A percentile compares a stretch with the other conserved stretches of the same genome.
Conservation (phyloP, 2,888 invertebrate genomes). For the Anoncus sp. region DNA sequence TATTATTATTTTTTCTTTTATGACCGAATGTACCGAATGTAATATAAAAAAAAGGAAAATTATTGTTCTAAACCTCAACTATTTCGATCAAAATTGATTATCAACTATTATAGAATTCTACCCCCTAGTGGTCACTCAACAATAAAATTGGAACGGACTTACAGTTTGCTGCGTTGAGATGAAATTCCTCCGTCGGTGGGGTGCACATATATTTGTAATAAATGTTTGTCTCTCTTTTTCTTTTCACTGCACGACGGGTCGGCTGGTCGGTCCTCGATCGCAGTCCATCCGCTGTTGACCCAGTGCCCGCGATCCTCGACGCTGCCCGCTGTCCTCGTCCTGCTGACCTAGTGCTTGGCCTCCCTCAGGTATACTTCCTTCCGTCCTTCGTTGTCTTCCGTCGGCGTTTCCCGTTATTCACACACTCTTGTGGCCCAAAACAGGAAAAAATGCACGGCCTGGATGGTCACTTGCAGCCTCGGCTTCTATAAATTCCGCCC, state of each 20-base stretch:
- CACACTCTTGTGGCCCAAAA: conserved; percentile 4
- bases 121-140: neutral
- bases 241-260: no score
- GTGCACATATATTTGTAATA: neutral
- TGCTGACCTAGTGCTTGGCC: neutral
- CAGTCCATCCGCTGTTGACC: neutral
- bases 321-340: neutral
- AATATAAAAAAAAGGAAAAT: no score
- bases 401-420: neutral
- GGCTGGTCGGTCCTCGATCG: neutral
- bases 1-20: no score
- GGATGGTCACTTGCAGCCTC: conserved; percentile 9
- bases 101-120: no score
- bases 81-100: no score
- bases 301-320: neutral
- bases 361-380: neutral
- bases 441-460: conserved; percentile 1
- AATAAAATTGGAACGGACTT: conserved; percentile 2
- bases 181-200: neutral
- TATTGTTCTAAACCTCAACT: no score
- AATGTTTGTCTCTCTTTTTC: no score
- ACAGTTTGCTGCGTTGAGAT: neutral
- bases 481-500: neutral
- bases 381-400: neutral
- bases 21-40: no score